Evolutionary conservation across 2,888 invertebrate genomes (phyloP).

Genomic region (Uloborus plumipes): DNA sequence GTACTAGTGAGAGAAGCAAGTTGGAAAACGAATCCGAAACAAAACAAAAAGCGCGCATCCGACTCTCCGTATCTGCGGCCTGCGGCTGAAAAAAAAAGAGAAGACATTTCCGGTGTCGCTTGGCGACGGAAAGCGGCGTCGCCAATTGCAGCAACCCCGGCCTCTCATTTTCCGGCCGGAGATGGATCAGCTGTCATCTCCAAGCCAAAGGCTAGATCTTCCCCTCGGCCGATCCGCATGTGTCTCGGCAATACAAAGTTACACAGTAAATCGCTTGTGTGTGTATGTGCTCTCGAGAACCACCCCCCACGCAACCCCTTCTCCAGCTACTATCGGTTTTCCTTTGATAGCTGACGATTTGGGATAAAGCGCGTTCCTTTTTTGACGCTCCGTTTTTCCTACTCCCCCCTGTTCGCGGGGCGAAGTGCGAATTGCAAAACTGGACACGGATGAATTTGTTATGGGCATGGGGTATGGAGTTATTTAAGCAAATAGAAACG

Average conservation of each 20-base stretch:
- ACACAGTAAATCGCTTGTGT: slow-evolving; percentile 53
- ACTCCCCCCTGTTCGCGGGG: background rate
- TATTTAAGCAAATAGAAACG: no score
- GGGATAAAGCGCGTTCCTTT: slow-evolving; percentile 43
- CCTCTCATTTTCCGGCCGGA: slow-evolving; percentile 46
- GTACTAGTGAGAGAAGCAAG: no score
- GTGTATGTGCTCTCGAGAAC: slow-evolving; percentile 42
- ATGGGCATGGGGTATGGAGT: no score
- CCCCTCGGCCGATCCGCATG: slow-evolving; percentile 18
- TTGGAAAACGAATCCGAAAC: no score
- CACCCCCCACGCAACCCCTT: no score
- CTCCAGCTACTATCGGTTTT: slow-evolving; percentile 50
- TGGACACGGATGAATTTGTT: no score
- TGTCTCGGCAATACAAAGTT: slow-evolving; percentile 58
- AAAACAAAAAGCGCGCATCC: no score
- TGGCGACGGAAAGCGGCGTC: slow-evolving; percentile 2
- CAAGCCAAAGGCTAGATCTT: slow-evolving; percentile 61
- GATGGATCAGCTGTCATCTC: slow-evolving; percentile 64
- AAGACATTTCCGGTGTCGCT: background rate
- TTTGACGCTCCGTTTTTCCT: background rate
- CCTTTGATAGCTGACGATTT: slow-evolving; percentile 58
- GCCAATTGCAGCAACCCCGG: slow-evolving; percentile 51
- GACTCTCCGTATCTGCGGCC: no score
- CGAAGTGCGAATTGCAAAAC: background rate
- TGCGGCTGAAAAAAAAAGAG: no score